These are phyloP conservation scores for Cyclopterus lumpus DNA, from an alignment of 2,797 vertebrate species.

Conservation along the genomic window DNA sequence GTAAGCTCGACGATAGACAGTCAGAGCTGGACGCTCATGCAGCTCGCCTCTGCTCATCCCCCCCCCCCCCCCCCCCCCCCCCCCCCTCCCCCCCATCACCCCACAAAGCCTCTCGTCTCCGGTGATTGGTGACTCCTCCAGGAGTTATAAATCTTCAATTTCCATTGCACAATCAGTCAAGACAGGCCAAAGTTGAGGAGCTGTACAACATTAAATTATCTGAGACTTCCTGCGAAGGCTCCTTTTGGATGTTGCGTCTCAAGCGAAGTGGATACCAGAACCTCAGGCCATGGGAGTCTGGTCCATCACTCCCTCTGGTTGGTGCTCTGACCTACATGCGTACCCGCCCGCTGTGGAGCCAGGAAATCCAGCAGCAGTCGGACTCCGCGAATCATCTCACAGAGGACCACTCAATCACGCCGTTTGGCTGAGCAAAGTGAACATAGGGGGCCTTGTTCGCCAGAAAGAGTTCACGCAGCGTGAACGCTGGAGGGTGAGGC, in stretches of 20 bases:
- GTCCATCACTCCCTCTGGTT: slow-evolving; percentile 73
- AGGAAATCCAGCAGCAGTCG: slow-evolving; percentile 79
- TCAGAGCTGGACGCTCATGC: slow-evolving; percentile 65
- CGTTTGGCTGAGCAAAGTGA: slow-evolving; percentile 43
- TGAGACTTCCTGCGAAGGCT: slow-evolving; percentile 82
- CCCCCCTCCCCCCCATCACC: not conserved
- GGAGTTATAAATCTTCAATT: slow-evolving; percentile 85
- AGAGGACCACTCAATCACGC: slow-evolving; percentile 73
- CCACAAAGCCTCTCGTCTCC: slow-evolving; percentile 66
- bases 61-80: slow-evolving; percentile 48
- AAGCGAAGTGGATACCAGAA: slow-evolving; percentile 76
- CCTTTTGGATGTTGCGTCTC: slow-evolving; percentile 71
- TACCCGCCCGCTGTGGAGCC: slow-evolving; percentile 64
- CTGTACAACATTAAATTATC: slow-evolving; percentile 86
- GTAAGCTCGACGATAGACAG: slow-evolving; percentile 30
- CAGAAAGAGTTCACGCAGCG: slow-evolving; percentile 17
- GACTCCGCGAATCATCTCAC: slow-evolving; percentile 79
- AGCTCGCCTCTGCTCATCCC: slow-evolving; percentile 63
- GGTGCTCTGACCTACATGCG: slow-evolving; percentile 66
- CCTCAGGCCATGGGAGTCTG: slow-evolving; percentile 49
- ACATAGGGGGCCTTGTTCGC: slow-evolving; percentile 68
- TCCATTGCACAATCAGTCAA: slow-evolving; percentile 84
- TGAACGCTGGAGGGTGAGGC: slow-evolving; percentile 10
- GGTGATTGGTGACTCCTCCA: slow-evolving; percentile 85
- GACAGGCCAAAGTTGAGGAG: slow-evolving; percentile 77